Conservation (phyloP, 2,113 vertebrate species). For the Chelonoidis abingdonii region DNA sequence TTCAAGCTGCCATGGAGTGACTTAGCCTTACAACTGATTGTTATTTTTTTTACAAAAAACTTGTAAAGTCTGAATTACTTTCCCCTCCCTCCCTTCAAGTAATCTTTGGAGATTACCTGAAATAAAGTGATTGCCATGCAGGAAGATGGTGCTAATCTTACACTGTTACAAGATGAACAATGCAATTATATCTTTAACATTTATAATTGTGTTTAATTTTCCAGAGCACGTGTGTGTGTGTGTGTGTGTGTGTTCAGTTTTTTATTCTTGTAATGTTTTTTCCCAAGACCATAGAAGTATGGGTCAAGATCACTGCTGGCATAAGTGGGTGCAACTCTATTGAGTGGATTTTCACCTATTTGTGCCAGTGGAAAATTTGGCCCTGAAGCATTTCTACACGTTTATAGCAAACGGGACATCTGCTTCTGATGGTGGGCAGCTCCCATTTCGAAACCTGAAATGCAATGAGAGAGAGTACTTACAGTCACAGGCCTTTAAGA, state of each 20-base stretch:
- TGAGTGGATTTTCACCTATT: not conserved
- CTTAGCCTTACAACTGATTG: not conserved
- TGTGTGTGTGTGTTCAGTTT: not conserved
- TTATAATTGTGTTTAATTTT: not conserved
- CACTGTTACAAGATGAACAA: not conserved
- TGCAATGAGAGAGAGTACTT: not conserved
- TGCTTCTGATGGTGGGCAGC: not conserved
- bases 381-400: not conserved
- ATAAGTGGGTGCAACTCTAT: not conserved
- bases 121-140: not conserved
- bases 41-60: slow-evolving; percentile 27
- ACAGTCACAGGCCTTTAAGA: not conserved
- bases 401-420: not conserved
- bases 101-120: not conserved
- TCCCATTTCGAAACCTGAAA: not conserved
- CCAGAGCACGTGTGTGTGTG: fast-evolving
- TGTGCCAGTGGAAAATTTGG: not conserved
- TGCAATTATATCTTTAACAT: not conserved
- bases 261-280: not conserved
- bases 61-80: not conserved
- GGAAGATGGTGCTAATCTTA: not conserved
- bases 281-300: not conserved
- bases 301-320: not conserved
- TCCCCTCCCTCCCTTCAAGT: not conserved
- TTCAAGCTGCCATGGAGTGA: not conserved